Conservation (phyloP, 37 sponge, comb jelly and placozoan species). For the Beroe ovata region DNA sequence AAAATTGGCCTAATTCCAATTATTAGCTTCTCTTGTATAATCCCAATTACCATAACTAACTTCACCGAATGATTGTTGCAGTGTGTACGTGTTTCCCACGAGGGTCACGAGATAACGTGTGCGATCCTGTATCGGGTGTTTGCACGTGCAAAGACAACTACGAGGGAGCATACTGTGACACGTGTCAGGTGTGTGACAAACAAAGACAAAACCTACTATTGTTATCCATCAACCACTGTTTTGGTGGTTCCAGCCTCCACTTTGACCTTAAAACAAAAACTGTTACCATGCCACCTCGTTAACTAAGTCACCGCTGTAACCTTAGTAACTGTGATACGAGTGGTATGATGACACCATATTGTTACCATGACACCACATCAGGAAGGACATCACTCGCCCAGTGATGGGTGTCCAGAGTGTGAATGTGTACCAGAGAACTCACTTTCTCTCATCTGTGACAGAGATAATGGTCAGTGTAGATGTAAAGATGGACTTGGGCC, state of each 20-base stretch:
- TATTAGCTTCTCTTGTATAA: too few species aligned
- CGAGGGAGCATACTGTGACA: conserved; percentile 32
- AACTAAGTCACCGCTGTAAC: neutral
- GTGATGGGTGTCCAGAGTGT: neutral
- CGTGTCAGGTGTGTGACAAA: conserved; percentile 24
- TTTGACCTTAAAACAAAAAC: too few species aligned
- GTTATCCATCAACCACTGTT: too few species aligned
- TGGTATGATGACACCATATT: too few species aligned
- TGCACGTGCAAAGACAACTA: conserved; percentile 43
- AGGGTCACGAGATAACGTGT: conserved; percentile 24
- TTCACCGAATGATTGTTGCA: too few species aligned
- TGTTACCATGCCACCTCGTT: neutral
- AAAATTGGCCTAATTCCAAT: neutral
- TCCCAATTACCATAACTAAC: too few species aligned
- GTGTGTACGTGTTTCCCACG: conserved; percentile 5
- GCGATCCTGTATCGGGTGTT: conserved; percentile 36
- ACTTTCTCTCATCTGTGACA: neutral
- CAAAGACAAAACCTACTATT: too few species aligned
- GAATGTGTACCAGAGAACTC: conserved; percentile 32
- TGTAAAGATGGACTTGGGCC: neutral
- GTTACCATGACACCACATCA: neutral
- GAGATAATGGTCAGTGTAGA: conserved; percentile 21
- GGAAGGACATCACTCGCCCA: neutral
- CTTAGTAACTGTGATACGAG: too few species aligned
- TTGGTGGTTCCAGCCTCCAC: too few species aligned